These are phyloP conservation scores for Aphaenogaster rudis DNA, from an alignment of 1,140 invertebrate genomes.

Conservation along the genomic window DNA sequence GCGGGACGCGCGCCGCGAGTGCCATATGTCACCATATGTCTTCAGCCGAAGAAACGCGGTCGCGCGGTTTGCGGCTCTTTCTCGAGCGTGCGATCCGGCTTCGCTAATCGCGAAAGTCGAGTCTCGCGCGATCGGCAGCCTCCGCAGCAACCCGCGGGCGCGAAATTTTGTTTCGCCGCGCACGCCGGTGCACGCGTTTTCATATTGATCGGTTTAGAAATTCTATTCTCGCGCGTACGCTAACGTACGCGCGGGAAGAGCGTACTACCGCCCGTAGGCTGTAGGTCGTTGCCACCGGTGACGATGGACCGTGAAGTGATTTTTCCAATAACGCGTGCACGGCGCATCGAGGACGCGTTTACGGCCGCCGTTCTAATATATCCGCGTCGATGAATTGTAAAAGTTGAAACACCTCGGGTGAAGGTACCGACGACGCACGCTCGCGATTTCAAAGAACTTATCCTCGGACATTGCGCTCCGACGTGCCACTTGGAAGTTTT, in stretches of 20 bases:
- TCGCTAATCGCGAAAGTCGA: constrained; percentile 34
- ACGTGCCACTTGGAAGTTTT: neutral
- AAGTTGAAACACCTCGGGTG: neutral
- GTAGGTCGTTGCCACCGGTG: constrained; percentile 41
- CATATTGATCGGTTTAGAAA: constrained; percentile 55
- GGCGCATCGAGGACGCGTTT: constrained; percentile 34
- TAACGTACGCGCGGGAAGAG: neutral
- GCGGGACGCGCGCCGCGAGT: neutral
- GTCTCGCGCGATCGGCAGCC: constrained; percentile 25
- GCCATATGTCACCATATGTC: neutral
- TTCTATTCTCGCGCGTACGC: constrained; percentile 41
- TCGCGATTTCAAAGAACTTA: neutral
- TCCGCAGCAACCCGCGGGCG: neutral
- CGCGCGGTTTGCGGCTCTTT: neutral
- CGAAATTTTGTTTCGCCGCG: constrained; percentile 44
- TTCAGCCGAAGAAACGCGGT: neutral
- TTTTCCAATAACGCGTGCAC: constrained; percentile 53
- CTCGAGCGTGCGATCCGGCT: neutral
- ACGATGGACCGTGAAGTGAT: constrained; percentile 51
- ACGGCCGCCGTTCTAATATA: constrained; percentile 7
- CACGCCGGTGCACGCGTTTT: constrained; percentile 20
- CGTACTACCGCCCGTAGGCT: neutral
- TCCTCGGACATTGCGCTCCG: neutral
- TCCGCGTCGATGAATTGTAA: constrained; percentile 22
- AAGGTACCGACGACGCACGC: neutral